A percentile compares a stretch with the other conserved stretches of the same genome.
These are phyloP conservation scores for Mormyrops attenuatus DNA, from an alignment of 2,797 vertebrate genomes.

Conservation along the genomic window DNA sequence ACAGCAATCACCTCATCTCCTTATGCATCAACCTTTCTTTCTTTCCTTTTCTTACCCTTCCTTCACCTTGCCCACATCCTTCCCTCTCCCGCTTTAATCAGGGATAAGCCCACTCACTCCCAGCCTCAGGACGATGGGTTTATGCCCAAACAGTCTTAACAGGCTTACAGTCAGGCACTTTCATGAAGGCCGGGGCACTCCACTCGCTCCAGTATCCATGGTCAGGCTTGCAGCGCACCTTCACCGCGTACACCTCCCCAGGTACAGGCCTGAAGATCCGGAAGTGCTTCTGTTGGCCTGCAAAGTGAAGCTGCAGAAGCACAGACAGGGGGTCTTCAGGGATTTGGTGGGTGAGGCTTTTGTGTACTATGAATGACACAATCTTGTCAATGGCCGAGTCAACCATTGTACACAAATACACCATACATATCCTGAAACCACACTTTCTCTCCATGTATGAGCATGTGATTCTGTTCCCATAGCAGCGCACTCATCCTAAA, in stretches of 20 bases:
- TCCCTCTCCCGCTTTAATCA: not conserved
- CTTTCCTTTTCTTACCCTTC: not conserved
- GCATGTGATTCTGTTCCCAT: not conserved
- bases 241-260: constrained; percentile 61
- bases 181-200: constrained; percentile 52
- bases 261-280: constrained; percentile 63
- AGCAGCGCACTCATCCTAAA: not conserved
- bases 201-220: constrained; percentile 78
- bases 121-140: not conserved
- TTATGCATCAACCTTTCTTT: not conserved
- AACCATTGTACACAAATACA: not conserved
- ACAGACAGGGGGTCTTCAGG: not conserved
- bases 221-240: constrained; percentile 75
- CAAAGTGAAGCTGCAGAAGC: constrained; percentile 53
- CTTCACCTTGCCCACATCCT: not conserved
- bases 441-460: not conserved
- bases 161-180: constrained; percentile 65
- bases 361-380: not conserved
- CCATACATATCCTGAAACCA: not conserved
- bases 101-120: not conserved
- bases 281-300: constrained; percentile 60
- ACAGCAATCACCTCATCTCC: not conserved
- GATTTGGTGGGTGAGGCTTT: not conserved
- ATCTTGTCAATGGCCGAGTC: not conserved
- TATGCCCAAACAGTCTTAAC: not conserved